Conservation (phyloP, 2,113 vertebrate species). For the Cyprinodon brontotheroides region DNA sequence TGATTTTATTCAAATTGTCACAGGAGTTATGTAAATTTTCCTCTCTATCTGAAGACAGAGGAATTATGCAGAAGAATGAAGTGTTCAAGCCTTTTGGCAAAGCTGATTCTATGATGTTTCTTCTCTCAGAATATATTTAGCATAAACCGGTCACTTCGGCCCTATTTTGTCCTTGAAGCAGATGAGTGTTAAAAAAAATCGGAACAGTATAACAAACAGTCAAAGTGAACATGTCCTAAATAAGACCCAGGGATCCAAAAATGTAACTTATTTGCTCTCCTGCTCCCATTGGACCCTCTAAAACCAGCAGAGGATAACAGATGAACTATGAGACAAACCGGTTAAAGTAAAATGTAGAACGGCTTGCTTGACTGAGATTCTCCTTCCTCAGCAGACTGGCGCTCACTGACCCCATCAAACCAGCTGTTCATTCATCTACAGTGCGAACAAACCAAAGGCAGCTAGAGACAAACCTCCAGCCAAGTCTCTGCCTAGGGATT, state of each 20-base stretch:
- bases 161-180: slow-evolving; percentile 23
- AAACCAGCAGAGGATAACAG: slow-evolving; percentile 65
- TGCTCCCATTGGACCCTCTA: slow-evolving; percentile 37
- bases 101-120: neutral
- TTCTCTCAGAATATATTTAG: neutral
- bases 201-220: slow-evolving; percentile 16
- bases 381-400: slow-evolving; percentile 70
- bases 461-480: slow-evolving; percentile 45
- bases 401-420: slow-evolving; percentile 75
- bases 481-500: neutral
- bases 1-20: slow-evolving; percentile 26
- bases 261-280: slow-evolving; percentile 39
- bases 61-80: too few species aligned
- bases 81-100: too few species aligned
- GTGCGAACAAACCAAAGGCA: slow-evolving; percentile 63
- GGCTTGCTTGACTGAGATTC: slow-evolving; percentile 67
- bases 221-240: slow-evolving; percentile 15
- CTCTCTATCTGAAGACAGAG: too few species aligned
- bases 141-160: neutral
- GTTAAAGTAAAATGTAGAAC: slow-evolving; percentile 70
- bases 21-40: neutral
- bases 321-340: slow-evolving; percentile 46
- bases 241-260: slow-evolving; percentile 20
- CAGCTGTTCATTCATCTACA: slow-evolving; percentile 77
- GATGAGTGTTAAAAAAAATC: slow-evolving; percentile 21